Evolutionary conservation across 2,797 vertebrate genomes (phyloP), one percentile per base, ranked within the genome.

Genomic region (Micromesistius poutassou): DNA sequence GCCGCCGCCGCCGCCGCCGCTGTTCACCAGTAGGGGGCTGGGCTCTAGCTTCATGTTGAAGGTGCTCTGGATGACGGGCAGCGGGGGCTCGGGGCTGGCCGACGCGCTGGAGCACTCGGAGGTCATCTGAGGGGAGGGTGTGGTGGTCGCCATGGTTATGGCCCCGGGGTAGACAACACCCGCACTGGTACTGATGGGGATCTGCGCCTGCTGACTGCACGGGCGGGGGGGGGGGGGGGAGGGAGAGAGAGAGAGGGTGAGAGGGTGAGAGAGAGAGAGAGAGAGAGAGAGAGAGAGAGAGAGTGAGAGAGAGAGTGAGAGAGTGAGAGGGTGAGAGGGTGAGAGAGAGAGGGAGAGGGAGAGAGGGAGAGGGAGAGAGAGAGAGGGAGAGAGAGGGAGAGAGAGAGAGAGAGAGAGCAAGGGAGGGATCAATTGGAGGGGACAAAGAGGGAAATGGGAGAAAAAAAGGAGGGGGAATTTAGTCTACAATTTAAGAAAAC

Each of bases 91-190:
- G 1, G 98, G 98, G 91, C 97, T 99, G 81, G 94, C 97, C 0
- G 98, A 99, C 81, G 96, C 96, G 88, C 98, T 99, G 14, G 98
- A 99, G 95, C 97, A 99, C 94, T 99, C 98, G 19, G 98, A 99
- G 76, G 97, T 97, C 98, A 99, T 98, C 93, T 99, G 98, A 90
- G 98, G 97, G 82, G 97, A 98, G 10, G 98, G 97, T 30, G 97
- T 97, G 89, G 97, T 96, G 83, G 96, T 96, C 0, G 97, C 95
- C 97, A 98, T 97, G 87, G 95, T 96, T 88, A 99, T 97, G 93
- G 97, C 96, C 90, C 97, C 96, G 0, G 98, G 97, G 89, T 99
- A 99, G 91, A 99, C 97, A 93, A 99, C 96, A 79, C 96, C 96
- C 76, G 96, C 94, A 89, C 94, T 96, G 87, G 96, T 96, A 92